Evolutionary conservation across 2,888 invertebrate species (phyloP), one percentile per base, ranked within the genome.

Genomic region (Oxycera nigricornis): DNA sequence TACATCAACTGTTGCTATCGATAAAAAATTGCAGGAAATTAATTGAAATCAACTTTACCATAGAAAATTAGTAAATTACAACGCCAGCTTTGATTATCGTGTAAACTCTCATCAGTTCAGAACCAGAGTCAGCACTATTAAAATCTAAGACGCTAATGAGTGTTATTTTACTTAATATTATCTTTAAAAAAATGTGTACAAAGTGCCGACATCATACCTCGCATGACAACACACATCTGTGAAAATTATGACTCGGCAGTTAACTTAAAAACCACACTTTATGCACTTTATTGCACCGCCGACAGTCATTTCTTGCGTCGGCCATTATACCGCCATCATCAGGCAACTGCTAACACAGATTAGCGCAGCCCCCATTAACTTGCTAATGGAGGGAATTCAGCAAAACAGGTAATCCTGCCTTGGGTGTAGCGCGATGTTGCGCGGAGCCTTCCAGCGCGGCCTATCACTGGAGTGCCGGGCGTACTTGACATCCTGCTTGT

Each of bases 341-440:
- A 55, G 20, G 65, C 39, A 30, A 65, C 39, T 65, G 65, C 30
- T 41, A 65, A 65, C 22, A 26, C 41, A 39, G 41, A 65, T 65
- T 65, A 65, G 65, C 65, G 24, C 65, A 41, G 41, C 65, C 41
- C 41, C 41, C 65, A 65, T 65, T 65, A 65, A 65, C 65, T 65
- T 65, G 65, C 41, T 65, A 65, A 65, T 65, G 65, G 65, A 65
- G 41, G 22, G 65, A 41, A 65, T 24, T 65, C 65, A n/a, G 1
- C 35, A 26, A 41, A 41, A 22, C 65, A 65, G 22, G 65, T 65
- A 65, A 24, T 41, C 65, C 65, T 17, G 35, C n/a, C n/a, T n/a
- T n/a, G n/a, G n/a, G n/a, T n/a, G n/a, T n/a, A n/a, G n/a, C n/a
- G n/a, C 2, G 46, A 52, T 20, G 52, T 4, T 22, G 9, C 2